phyloP scores from a whole-genome alignment of 2,888 invertebrate species.

The Stegana nigrithorax region DNA sequence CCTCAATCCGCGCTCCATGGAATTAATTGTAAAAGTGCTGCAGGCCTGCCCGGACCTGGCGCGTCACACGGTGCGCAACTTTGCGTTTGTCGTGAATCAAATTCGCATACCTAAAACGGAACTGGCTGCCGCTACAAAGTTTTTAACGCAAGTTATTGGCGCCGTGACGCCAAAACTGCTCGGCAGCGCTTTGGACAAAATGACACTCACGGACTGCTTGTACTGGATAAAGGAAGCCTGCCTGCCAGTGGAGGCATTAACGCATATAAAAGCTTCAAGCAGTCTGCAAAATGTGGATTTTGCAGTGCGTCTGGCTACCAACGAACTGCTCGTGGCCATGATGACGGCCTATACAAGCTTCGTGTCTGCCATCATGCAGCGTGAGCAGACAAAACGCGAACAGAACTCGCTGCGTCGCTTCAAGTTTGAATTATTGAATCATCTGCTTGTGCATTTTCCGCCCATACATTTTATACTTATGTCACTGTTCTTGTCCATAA shows the following conservation, averaged over 20 bases:
- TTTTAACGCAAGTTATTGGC: constrained; percentile 54
- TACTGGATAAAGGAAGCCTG: constrained; percentile 65
- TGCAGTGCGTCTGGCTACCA: constrained; percentile 61
- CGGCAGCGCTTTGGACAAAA: constrained; percentile 53
- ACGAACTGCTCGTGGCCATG: constrained; percentile 67
- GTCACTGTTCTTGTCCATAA: constrained; percentile 57
- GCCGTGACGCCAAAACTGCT: constrained; percentile 55
- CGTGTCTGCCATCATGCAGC: constrained; percentile 51
- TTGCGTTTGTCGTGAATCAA: constrained; percentile 74
- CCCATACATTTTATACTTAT: constrained; percentile 60
- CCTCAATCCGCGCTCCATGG: constrained; percentile 75
- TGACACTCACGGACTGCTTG: constrained; percentile 62
- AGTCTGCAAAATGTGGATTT: constrained; percentile 42
- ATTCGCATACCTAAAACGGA: constrained; percentile 69
- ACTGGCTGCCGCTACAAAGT: constrained; percentile 40
- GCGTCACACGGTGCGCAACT: constrained; percentile 72
- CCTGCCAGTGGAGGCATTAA: constrained; percentile 59
- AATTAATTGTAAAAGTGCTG: constrained; percentile 75
- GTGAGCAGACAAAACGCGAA: constrained; percentile 55
- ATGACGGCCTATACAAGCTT: constrained; percentile 67
- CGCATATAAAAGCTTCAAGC: constrained; percentile 46
- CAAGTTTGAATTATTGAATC: constrained; percentile 67
- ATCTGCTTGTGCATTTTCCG: constrained; percentile 65
- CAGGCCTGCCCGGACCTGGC: constrained; percentile 79
- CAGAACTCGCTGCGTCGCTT: constrained; percentile 63